Evolutionary conservation across 1,140 invertebrate genomes (phyloP), one percentile per base, ranked within the genome.

Genomic region (Drosophila melanogaster): DNA sequence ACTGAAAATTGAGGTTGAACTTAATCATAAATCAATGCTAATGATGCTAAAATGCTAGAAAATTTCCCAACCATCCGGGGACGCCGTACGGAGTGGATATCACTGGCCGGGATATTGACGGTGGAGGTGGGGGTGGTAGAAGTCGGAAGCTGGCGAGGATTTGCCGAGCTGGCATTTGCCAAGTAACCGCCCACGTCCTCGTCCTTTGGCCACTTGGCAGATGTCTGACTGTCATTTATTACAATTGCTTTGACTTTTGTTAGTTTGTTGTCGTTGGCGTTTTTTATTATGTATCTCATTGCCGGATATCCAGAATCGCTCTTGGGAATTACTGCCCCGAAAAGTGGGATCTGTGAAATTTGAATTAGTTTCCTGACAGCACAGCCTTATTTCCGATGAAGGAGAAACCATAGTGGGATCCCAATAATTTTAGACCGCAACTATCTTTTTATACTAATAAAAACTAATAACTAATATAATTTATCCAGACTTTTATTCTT

Each of bases 11-110:
- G 90, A 91, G 90, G 90, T 91, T 91, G 83, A 90, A 91, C 90
- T 90, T 91, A 91, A 91, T 91, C 90, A 91, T 91, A 91, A 91
- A 91, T 91, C 90, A 91, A 91, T 90, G 90, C 90, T 91, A 91
- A 91, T 91, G 90, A 91, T 91, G 90, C 90, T 84, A 90, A 90
- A 91, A 91, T 91, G 90, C 81, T 91, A 91, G 84, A 84, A 78
- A 89, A 89, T 89, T 89, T 89, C 65, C 50, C 69, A 77, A 58
- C 75, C 58, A 62, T 54, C 43, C 75, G 66, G 33, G 66, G 60
- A 72, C 38, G 76, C 66, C 77, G 74, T 80, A 89, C 73, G 57
- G 71, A 86, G 84, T 87, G 84, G 83, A 86, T 86, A 87, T 83
- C 81, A 87, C 70, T 79, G 77, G 41, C 44, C 15, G 55, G 38